Conservation (phyloP, 2,888 invertebrate species). For the Eretmocerus hayati region DNA sequence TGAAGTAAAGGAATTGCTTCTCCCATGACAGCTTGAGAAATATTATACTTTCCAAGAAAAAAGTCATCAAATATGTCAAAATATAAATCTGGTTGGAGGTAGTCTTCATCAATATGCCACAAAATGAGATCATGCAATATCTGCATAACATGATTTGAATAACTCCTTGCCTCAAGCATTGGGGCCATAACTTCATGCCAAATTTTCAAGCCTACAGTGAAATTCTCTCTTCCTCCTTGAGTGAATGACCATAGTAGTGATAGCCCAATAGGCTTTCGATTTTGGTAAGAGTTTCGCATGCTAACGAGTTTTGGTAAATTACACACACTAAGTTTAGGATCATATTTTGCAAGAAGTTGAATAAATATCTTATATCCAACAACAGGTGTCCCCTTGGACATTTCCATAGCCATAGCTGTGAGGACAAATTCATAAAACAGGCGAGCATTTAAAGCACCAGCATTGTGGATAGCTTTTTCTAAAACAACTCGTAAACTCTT, state of each 20-base stretch:
- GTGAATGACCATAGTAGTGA: slow-evolving; percentile 72
- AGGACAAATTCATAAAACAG: slow-evolving; percentile 66
- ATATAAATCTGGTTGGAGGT: slow-evolving; percentile 48
- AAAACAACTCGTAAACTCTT: slow-evolving; percentile 47
- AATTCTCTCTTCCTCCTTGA: slow-evolving; percentile 61
- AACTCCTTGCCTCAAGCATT: slow-evolving; percentile 63
- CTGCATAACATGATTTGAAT: slow-evolving; percentile 57
- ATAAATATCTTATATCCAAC: slow-evolving; percentile 66
- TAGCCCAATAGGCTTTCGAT: slow-evolving; percentile 64
- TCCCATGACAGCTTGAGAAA: slow-evolving; percentile 52
- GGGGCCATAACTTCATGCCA: slow-evolving; percentile 73
- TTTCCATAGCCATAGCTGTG: slow-evolving; percentile 63
- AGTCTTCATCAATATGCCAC: slow-evolving; percentile 45
- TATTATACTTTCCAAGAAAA: slow-evolving; percentile 53
- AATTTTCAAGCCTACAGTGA: slow-evolving; percentile 62
- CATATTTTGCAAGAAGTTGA: slow-evolving; percentile 60
- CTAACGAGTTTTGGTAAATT: slow-evolving; percentile 59
- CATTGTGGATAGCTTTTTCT: slow-evolving; percentile 52
- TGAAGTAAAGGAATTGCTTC: slow-evolving; percentile 52
- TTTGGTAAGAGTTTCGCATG: slow-evolving; percentile 69
- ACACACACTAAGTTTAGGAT: slow-evolving; percentile 57
- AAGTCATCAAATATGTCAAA: slow-evolving; percentile 56
- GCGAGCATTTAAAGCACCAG: slow-evolving; percentile 58
- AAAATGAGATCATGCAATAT: slow-evolving; percentile 56
- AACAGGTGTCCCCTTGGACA: slow-evolving; percentile 60